These are phyloP conservation scores for Sorex maritimensis DNA, from an alignment of 2,797 vertebrate genomes.

Conservation along the genomic window DNA sequence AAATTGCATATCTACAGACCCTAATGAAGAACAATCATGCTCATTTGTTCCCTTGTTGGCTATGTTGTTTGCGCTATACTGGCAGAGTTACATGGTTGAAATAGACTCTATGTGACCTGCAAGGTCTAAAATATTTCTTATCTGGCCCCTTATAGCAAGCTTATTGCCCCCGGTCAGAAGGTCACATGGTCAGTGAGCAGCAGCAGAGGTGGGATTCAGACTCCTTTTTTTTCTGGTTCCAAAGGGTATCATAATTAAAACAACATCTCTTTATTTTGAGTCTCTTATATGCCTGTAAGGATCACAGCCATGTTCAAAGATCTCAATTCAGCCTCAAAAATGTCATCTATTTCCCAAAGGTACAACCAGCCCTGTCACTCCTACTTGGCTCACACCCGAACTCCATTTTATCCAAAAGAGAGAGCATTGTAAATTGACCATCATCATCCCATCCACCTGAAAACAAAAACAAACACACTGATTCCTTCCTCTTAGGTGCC, in stretches of 20 bases:
- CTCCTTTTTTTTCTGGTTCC: background rate
- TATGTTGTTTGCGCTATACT: background rate
- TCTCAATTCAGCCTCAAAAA: background rate
- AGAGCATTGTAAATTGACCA: background rate
- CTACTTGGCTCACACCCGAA: background rate
- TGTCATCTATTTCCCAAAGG: background rate
- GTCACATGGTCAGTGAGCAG: background rate
- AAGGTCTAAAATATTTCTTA: background rate
- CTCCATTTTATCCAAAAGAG: background rate
- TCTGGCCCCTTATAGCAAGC: constrained; percentile 19
- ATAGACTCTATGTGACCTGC: background rate
- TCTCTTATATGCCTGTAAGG: background rate
- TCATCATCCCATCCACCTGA: background rate
- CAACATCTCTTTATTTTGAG: background rate
- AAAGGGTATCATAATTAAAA: background rate
- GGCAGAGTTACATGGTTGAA: background rate
- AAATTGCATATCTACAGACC: constrained; percentile 4
- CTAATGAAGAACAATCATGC: background rate
- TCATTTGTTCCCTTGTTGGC: background rate
- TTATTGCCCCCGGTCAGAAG: background rate
- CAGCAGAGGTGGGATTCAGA: background rate
- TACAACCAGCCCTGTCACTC: background rate
- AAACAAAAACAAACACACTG: background rate
- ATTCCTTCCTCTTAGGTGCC: background rate
- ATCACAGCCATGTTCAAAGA: background rate